These are phyloP conservation scores for Holacanthus passer DNA, from an alignment of 2,113 vertebrate genomes.

Conservation along the genomic window DNA sequence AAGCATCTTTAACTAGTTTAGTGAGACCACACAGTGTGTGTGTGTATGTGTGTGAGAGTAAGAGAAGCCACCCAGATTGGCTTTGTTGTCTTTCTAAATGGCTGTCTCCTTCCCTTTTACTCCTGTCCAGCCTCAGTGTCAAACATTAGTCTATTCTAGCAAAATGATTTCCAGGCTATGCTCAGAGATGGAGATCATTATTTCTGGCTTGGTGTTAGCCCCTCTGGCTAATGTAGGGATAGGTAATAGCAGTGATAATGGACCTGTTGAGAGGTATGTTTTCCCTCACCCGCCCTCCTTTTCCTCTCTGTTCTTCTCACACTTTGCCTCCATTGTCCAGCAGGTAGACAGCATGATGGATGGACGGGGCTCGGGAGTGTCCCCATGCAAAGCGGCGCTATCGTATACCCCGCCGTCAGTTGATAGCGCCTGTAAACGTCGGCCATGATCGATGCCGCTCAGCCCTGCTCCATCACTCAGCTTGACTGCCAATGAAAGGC, in stretches of 20 bases:
- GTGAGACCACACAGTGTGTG: slow-evolving; percentile 67
- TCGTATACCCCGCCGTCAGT: slow-evolving; percentile 50
- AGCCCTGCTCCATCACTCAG: slow-evolving; percentile 70
- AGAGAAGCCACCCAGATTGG: slow-evolving; percentile 55
- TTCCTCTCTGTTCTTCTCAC: slow-evolving; percentile 52
- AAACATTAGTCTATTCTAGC: slow-evolving; percentile 60
- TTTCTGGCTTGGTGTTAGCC: slow-evolving; percentile 47
- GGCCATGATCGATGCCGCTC: slow-evolving; percentile 72
- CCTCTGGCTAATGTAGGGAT: slow-evolving; percentile 44
- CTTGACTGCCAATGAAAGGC: slow-evolving; percentile 70
- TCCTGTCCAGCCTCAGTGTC: slow-evolving; percentile 32
- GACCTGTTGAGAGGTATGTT: slow-evolving; percentile 68
- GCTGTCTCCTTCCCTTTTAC: slow-evolving; percentile 44
- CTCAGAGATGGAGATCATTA: slow-evolving; percentile 62
- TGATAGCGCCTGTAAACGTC: slow-evolving; percentile 62
- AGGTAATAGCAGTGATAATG: slow-evolving; percentile 70
- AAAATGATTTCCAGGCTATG: slow-evolving; percentile 72
- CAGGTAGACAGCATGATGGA: slow-evolving; percentile 74
- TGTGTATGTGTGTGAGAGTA: slow-evolving; percentile 5
- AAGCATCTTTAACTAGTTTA: slow-evolving; percentile 79
- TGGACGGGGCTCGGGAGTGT: slow-evolving; percentile 56
- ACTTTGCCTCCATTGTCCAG: slow-evolving; percentile 66
- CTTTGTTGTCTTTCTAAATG: slow-evolving; percentile 70
- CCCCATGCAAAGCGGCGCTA: slow-evolving; percentile 42
- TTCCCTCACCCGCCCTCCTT: slow-evolving; percentile 31